phyloP scores from a whole-genome alignment of 2,888 invertebrate genomes.

The Gastrophysa polygoni region DNA sequence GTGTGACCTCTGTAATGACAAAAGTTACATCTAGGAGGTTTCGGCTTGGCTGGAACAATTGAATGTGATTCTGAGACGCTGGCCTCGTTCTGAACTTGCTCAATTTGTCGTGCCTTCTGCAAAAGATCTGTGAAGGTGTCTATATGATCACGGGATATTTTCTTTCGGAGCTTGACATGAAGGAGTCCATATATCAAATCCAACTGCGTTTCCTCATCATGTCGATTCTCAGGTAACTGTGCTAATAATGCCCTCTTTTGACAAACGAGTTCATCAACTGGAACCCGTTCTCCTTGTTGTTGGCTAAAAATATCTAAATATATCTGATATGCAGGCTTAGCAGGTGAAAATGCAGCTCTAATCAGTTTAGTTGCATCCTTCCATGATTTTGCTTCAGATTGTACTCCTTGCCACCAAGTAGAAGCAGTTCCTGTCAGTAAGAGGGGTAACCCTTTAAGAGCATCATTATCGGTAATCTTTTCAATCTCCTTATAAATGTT shows the following conservation, averaged over 20 bases:
- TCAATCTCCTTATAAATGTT: no score
- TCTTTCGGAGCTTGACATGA: neutral
- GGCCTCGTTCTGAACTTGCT: neutral
- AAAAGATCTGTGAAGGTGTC: slow-evolving; percentile 12
- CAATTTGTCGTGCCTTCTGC: slow-evolving; percentile 8
- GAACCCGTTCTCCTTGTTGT: slow-evolving; percentile 18
- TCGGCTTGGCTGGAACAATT: neutral
- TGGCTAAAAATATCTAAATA: slow-evolving; percentile 29
- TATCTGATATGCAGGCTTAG: slow-evolving; percentile 30
- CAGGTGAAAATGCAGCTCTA: slow-evolving; percentile 29
- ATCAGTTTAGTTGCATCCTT: slow-evolving; percentile 21
- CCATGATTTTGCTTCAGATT: slow-evolving; percentile 25
- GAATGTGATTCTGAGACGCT: neutral
- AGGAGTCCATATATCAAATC: slow-evolving; percentile 33
- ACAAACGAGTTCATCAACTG: slow-evolving; percentile 29
- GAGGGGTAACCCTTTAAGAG: slow-evolving; percentile 28
- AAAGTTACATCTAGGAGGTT: slow-evolving; percentile 6
- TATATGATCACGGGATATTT: slow-evolving; percentile 5
- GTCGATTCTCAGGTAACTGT: slow-evolving; percentile 24
- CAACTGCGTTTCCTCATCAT: slow-evolving; percentile 34
- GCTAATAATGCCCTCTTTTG: slow-evolving; percentile 31
- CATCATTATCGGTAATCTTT: slow-evolving; percentile 28
- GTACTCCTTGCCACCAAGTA: slow-evolving; percentile 30
- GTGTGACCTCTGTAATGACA: slow-evolving; percentile 15
- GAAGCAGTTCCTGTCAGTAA: slow-evolving; percentile 23